Evolutionary conservation across 2,888 invertebrate species (phyloP).

Genomic region (Coenonympha glycerion): DNA sequence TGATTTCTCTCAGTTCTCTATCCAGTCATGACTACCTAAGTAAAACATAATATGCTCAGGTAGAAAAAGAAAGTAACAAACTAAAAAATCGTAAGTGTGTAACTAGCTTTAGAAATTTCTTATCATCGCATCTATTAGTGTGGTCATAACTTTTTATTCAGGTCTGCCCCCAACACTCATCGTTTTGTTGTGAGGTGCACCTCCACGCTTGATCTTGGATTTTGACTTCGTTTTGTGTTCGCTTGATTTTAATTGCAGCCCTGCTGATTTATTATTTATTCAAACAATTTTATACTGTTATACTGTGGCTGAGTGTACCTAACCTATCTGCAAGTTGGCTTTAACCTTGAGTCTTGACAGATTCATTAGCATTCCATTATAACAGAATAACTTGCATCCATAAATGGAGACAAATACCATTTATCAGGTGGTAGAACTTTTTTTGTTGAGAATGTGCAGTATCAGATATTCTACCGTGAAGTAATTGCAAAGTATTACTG

Average conservation of each 20-base stretch:
- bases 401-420: no score
- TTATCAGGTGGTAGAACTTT: no score
- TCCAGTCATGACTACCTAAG: no score
- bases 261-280: slow-evolving; percentile 11
- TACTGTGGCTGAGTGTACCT: background rate
- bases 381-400: background rate
- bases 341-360: background rate
- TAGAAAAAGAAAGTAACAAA: background rate
- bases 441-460: no score
- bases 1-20: no score
- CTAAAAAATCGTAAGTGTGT: background rate
- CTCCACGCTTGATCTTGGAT: slow-evolving; percentile 5
- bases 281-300: background rate
- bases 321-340: background rate
- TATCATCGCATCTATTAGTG: slow-evolving; percentile 40
- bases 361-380: background rate
- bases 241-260: slow-evolving; percentile 1
- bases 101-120: background rate
- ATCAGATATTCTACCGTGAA: no score
- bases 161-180: slow-evolving; percentile 14
- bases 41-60: no score
- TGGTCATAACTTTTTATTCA: slow-evolving; percentile 47
- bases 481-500: no score
- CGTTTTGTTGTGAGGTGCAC: slow-evolving; percentile 11
- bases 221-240: slow-evolving; percentile 10